A percentile compares a stretch with the other conserved stretches of the same genome.
phyloP scores from a whole-genome alignment of 2,888 invertebrate genomes.

The Stegophylla sp. region DNA sequence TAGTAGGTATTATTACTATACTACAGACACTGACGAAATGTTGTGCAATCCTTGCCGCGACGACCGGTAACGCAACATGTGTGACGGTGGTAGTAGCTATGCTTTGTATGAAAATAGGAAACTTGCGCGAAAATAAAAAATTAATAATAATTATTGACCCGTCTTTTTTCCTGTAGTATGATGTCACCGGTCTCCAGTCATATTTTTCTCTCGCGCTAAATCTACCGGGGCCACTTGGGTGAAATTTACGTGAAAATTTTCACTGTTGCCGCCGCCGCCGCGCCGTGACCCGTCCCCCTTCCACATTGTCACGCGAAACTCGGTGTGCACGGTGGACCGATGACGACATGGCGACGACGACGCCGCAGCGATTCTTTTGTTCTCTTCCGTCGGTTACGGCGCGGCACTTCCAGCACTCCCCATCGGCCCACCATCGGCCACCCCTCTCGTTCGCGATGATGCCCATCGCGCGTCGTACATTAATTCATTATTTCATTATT shows the following conservation, averaged over 20 bases:
- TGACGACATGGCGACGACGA: background rate
- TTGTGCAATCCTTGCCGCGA: constrained; percentile 6
- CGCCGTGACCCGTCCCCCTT: too few species aligned
- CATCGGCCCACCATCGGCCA: background rate
- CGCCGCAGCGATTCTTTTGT: background rate
- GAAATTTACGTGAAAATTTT: background rate
- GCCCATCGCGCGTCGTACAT: background rate
- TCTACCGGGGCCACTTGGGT: background rate
- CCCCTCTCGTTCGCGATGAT: background rate
- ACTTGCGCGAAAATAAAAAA: too few species aligned
- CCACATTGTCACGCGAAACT: too few species aligned
- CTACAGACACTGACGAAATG: constrained; percentile 9
- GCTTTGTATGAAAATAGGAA: too few species aligned
- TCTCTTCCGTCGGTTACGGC: background rate
- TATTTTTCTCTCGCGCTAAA: background rate
- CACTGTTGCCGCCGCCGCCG: too few species aligned
- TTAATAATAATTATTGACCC: too few species aligned
- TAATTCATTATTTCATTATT: too few species aligned
- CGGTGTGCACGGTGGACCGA: background rate
- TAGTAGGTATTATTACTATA: background rate
- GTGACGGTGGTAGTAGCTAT: too few species aligned
- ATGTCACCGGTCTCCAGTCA: background rate
- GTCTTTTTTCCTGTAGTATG: background rate
- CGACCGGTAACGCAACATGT: background rate
- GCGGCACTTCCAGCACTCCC: background rate